phyloP scores from a whole-genome alignment of 2,113 vertebrate species.

The Bungarus multicinctus region DNA sequence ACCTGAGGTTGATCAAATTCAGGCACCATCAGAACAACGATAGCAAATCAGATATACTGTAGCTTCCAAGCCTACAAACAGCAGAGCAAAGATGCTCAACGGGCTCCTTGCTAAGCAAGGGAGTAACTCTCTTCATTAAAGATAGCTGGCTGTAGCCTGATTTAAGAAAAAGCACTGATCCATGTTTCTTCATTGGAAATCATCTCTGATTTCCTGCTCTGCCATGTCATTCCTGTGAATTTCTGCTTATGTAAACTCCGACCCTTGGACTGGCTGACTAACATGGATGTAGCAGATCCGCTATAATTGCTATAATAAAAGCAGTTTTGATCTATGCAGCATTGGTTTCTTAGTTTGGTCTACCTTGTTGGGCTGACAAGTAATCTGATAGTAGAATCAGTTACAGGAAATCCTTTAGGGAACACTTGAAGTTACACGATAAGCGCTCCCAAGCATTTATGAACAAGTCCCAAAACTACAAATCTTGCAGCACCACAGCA shows the following conservation, averaged over 20 bases:
- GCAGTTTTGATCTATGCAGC: not conserved
- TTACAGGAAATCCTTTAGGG: not conserved
- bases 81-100: not conserved
- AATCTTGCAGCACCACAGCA: no score
- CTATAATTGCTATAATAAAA: not conserved
- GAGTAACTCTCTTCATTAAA: not conserved
- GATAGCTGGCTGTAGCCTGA: not conserved
- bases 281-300: not conserved
- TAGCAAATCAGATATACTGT: not conserved
- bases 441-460: no score
- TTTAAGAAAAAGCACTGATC: not conserved
- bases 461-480: no score
- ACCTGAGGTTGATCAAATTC: not conserved
- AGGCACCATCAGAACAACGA: not conserved
- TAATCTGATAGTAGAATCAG: not conserved
- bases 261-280: not conserved
- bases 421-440: no score
- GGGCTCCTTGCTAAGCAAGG: not conserved
- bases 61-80: not conserved
- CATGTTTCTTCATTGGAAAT: not conserved
- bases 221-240: not conserved
- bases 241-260: not conserved
- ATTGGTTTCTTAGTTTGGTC: not conserved
- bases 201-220: not conserved
- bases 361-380: not conserved